These are phyloP conservation scores for Myotis davidii DNA, from an alignment of 2,113 vertebrate genomes.

Conservation along the genomic window DNA sequence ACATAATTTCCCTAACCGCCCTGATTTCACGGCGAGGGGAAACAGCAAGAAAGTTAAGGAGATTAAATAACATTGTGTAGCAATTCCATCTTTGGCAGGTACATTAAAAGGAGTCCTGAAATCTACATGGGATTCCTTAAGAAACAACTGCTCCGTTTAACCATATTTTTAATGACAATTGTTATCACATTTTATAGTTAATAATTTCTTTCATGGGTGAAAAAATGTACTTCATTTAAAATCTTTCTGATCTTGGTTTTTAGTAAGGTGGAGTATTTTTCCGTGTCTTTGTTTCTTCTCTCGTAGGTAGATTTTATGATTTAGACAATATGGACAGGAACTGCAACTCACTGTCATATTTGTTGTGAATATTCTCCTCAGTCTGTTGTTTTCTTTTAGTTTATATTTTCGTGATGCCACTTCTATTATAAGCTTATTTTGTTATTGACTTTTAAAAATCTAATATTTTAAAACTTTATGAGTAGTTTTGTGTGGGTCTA, in stretches of 20 bases:
- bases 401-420: background rate
- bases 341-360: background rate
- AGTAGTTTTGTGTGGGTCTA: background rate
- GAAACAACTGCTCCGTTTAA: background rate
- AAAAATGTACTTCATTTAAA: background rate
- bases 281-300: background rate
- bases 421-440: background rate
- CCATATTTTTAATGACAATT: background rate
- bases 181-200: background rate
- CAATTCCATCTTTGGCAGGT: background rate
- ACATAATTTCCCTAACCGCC: background rate
- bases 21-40: background rate
- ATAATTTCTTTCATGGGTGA: background rate
- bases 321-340: background rate
- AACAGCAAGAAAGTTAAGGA: background rate
- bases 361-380: background rate
- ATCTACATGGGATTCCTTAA: background rate
- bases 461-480: background rate
- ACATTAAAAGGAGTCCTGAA: background rate
- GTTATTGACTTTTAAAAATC: background rate
- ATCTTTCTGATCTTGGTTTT: conserved; percentile 1
- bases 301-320: background rate
- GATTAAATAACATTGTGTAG: background rate
- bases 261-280: background rate
- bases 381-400: background rate